phyloP scores from a whole-genome alignment of 2,888 invertebrate species.

The Stenurella melanura region DNA sequence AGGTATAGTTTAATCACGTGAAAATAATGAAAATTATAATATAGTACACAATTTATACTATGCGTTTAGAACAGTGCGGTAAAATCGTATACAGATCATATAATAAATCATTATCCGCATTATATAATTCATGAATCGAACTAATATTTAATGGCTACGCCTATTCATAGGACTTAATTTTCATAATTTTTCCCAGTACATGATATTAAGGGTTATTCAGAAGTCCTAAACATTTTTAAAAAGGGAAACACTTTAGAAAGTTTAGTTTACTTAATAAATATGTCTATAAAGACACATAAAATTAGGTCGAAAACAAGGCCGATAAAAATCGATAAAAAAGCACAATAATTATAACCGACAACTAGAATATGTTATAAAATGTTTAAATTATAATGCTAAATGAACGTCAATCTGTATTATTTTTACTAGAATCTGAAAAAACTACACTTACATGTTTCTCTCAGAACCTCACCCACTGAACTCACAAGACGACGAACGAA shows the following conservation, averaged over 20 bases:
- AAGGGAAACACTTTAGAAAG: conserved; percentile 5
- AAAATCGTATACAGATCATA: conserved; percentile 24
- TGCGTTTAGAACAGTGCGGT: conserved; percentile 51
- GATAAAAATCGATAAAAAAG: conserved; percentile 43
- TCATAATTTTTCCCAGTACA: background rate
- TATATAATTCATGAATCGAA: conserved; percentile 52
- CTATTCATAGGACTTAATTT: conserved; percentile 50
- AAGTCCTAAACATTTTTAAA: no score
- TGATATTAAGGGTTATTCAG: no score
- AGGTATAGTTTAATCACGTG: conserved; percentile 63
- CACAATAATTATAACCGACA: conserved; percentile 3
- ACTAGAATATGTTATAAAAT: background rate
- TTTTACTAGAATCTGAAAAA: background rate
- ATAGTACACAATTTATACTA: conserved; percentile 56
- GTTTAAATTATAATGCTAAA: background rate
- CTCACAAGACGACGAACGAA: conserved; percentile 59
- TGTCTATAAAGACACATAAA: conserved; percentile 37
- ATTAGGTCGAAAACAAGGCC: conserved; percentile 34
- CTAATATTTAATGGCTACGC: conserved; percentile 60
- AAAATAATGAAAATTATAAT: conserved; percentile 57
- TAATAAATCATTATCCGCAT: conserved; percentile 53
- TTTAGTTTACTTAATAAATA: background rate
- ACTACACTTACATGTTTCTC: conserved; percentile 61
- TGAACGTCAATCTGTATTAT: background rate
- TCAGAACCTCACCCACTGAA: conserved; percentile 66